A percentile compares a stretch with the other conserved stretches of the same genome.
phyloP scores from a whole-genome alignment of 2,888 invertebrate genomes.

The Drosophila buzzatii region DNA sequence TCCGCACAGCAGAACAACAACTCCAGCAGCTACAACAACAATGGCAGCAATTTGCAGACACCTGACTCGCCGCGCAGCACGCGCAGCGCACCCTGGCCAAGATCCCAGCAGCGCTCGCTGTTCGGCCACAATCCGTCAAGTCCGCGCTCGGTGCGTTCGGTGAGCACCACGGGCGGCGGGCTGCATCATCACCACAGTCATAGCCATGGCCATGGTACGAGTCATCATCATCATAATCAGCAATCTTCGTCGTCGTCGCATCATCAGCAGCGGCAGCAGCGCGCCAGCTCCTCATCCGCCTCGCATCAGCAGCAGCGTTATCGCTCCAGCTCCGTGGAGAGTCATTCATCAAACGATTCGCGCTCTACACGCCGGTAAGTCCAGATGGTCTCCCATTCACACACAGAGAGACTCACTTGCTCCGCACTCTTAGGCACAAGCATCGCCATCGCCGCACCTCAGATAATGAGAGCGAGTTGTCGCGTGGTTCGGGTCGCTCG shows the following conservation, averaged over 20 bases:
- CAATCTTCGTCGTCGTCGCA: slow-evolving; percentile 60
- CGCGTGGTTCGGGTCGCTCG: slow-evolving; percentile 93
- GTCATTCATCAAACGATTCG: slow-evolving; percentile 95
- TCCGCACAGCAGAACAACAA: slow-evolving; percentile 76
- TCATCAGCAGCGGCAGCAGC: slow-evolving; percentile 79
- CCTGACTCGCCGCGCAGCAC: slow-evolving; percentile 93
- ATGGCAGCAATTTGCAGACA: slow-evolving; percentile 83
- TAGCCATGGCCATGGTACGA: slow-evolving; percentile 64
- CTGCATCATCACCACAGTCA: slow-evolving; percentile 81
- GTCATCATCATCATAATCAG: slow-evolving; percentile 66
- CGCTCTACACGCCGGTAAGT: slow-evolving; percentile 90
- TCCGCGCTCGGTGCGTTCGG: slow-evolving; percentile 93
- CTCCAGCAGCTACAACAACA: slow-evolving; percentile 80
- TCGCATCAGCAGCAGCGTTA: slow-evolving; percentile 86
- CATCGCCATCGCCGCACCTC: slow-evolving; percentile 93
- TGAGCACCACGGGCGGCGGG: slow-evolving; percentile 84
- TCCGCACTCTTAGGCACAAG: slow-evolving; percentile 86
- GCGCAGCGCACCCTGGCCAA: slow-evolving; percentile 92
- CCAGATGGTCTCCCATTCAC: not conserved
- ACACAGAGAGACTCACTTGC: not conserved
- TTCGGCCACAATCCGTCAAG: slow-evolving; percentile 91
- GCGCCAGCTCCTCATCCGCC: slow-evolving; percentile 85
- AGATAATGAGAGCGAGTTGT: slow-evolving; percentile 95
- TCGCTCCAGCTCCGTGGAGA: slow-evolving; percentile 93
- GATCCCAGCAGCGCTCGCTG: slow-evolving; percentile 90